Evolutionary conservation across 1,140 invertebrate genomes (phyloP), one percentile per base, ranked within the genome.

Genomic region (Linepithema humile): DNA sequence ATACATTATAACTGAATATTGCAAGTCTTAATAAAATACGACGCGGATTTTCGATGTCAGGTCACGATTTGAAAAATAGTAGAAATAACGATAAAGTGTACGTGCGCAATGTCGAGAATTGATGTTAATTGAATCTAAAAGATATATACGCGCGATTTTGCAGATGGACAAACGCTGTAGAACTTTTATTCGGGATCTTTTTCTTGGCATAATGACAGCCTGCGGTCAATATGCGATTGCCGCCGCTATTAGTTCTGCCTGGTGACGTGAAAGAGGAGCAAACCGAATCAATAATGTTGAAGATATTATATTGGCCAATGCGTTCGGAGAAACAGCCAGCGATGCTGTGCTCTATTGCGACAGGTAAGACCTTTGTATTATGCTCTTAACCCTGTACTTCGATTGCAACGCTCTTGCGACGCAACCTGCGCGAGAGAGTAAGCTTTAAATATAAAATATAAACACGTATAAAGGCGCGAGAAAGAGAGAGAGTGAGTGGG

Each of bases 351-450:
- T 80, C 75, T 80, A 80, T 80, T 80, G 75, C 75, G 64, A 80
- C 75, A 80, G 64, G 55, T 10, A 12, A 80, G 75, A 80, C 75
- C 64, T 80, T 80, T 80, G 50, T 80, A 80, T 80, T 80, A 80
- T 80, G 75, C 75, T 80, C 75, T 80, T 80, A 80, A 80, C 62
- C 75, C 75, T 80, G 75, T 80, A 80, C 75, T 80, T 80, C 75
- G 75, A 80, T 70, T 80, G 75, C 75, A 70, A 57, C 23, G 64
- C 32, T 62, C 59, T 62, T 23, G n/a, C n/a, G n/a, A n/a, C 43
- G 26, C 26, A 29, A 40, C n/a, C 23, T 10, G 26, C n/a, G 48
- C 48, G 23, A 80, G 48, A 15, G 12, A 15, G 5, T 6, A 5
- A 32, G 40, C 40, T 35, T 77, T 77, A 50, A 65, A 65, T 50